phyloP scores from a whole-genome alignment of 2,113 vertebrate species.

The Trichomycterus rosablanca region DNA sequence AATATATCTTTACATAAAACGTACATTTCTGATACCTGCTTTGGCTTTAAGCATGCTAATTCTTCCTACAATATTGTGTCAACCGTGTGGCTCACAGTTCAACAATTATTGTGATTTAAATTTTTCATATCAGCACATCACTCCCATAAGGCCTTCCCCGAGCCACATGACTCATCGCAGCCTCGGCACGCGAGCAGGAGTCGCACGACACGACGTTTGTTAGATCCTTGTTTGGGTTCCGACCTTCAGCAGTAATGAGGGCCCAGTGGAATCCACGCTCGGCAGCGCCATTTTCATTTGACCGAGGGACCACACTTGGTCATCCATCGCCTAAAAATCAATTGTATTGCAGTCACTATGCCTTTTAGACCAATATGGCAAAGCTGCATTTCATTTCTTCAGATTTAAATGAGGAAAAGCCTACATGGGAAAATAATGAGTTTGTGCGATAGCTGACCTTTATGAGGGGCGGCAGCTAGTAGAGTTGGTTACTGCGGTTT shows the following conservation, averaged over 20 bases:
- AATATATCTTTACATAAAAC: too few species aligned
- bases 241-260: conserved; percentile 29
- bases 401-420: not conserved
- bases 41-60: too few species aligned
- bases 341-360: conserved; percentile 1
- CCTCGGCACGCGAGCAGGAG: conserved; percentile 36
- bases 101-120: conserved; percentile 17
- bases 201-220: conserved; percentile 18
- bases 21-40: too few species aligned
- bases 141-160: conserved; percentile 33
- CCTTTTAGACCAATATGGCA: conserved; percentile 2
- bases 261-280: conserved; percentile 28
- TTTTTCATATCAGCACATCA: conserved; percentile 2
- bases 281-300: conserved; percentile 14
- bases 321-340: not conserved
- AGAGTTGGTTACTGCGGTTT: too few species aligned
- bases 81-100: not conserved
- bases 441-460: not conserved
- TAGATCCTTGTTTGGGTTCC: conserved; percentile 24
- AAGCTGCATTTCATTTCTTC: not conserved
- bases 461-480: too few species aligned
- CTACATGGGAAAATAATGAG: not conserved
- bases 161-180: conserved; percentile 37
- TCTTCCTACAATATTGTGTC: too few species aligned
- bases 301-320: conserved; percentile 13